These are phyloP conservation scores for Julus scanicus DNA, from an alignment of 2,888 invertebrate genomes.

Conservation along the genomic window DNA sequence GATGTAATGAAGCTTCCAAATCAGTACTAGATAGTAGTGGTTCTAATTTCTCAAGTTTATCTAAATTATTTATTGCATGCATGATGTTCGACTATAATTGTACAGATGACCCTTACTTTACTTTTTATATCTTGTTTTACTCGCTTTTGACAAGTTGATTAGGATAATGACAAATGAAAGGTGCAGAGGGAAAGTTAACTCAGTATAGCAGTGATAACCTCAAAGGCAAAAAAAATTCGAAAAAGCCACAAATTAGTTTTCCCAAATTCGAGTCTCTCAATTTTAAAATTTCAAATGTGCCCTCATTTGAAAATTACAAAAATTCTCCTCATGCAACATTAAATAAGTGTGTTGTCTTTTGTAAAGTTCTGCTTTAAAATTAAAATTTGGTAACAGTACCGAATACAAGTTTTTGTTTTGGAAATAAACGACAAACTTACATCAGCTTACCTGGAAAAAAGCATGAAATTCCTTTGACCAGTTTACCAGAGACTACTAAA, in stretches of 20 bases:
- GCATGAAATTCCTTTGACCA: no score
- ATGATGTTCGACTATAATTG: not conserved
- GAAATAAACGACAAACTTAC: no score
- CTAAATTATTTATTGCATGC: slow-evolving; percentile 20
- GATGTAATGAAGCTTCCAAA: not conserved
- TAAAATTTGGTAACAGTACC: no score
- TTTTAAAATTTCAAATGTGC: not conserved
- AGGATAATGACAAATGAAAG: not conserved
- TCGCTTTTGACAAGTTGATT: not conserved
- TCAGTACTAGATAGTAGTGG: not conserved
- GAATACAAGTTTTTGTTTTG: no score
- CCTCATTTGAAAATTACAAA: no score
- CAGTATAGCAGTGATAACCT: not conserved
- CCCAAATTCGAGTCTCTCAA: not conserved
- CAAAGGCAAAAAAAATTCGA: not conserved
- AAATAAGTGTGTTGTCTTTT: no score
- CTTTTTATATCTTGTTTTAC: not conserved
- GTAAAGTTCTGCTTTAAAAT: no score
- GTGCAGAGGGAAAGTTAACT: not conserved
- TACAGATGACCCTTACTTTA: not conserved
- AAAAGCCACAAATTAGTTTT: not conserved
- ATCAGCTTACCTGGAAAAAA: no score
- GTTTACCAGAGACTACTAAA: no score
- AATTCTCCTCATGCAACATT: no score
- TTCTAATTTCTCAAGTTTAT: slow-evolving; percentile 31